A percentile compares a stretch with the other conserved stretches of the same genome.
These are phyloP conservation scores for Irena cyanogastra DNA, from an alignment of 2,113 vertebrate genomes.

Conservation along the genomic window DNA sequence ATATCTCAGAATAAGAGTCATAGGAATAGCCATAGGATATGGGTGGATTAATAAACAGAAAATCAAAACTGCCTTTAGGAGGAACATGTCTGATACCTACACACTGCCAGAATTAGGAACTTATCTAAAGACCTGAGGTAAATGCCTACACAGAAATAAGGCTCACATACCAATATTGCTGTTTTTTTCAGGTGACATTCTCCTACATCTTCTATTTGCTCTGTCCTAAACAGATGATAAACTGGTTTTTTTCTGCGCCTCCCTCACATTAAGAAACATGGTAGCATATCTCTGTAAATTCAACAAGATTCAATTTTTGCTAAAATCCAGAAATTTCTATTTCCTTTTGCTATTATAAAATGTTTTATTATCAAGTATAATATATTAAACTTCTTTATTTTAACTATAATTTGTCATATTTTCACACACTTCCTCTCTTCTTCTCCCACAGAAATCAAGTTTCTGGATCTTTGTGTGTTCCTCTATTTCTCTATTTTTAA, in stretches of 20 bases:
- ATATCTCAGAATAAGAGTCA: neutral
- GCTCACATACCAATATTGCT: neutral
- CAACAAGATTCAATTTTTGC: neutral
- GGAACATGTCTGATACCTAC: neutral
- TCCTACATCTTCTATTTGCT: neutral
- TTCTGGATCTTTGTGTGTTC: neutral
- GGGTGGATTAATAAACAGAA: neutral
- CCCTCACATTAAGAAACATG: neutral
- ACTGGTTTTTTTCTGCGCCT: neutral
- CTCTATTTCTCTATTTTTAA: neutral
- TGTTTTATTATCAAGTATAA: neutral
- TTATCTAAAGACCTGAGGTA: neutral
- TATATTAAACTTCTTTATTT: neutral
- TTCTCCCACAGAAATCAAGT: neutral
- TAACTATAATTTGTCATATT: neutral
- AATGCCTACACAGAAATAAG: neutral
- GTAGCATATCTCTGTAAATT: neutral
- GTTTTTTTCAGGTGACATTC: neutral
- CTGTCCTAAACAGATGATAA: neutral
- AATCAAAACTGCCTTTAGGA: neutral
- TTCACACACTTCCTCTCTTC: neutral
- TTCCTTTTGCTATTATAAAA: neutral
- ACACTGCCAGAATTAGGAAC: neutral
- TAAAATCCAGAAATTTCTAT: fast-evolving
- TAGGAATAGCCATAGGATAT: neutral